phyloP scores from a whole-genome alignment of 1,140 invertebrate genomes.

The Zeugodacus cucurbitae region DNA sequence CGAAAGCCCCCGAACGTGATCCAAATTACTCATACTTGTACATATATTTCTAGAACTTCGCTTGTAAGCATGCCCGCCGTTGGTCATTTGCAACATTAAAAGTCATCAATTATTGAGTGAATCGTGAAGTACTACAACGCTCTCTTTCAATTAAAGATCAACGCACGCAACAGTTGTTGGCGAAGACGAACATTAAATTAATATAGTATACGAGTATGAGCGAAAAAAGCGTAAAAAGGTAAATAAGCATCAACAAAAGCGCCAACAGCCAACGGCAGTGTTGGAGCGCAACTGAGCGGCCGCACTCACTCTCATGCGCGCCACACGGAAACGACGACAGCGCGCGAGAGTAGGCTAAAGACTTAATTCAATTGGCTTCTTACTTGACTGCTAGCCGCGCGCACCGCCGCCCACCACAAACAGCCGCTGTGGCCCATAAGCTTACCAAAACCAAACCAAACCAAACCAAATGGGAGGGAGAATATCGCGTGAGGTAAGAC shows the following conservation, averaged over 20 bases:
- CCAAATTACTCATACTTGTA: background rate
- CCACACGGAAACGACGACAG: background rate
- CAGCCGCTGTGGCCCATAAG: background rate
- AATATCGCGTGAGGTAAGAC: background rate
- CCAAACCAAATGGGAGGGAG: background rate
- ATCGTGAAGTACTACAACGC: background rate
- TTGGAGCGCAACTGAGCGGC: background rate
- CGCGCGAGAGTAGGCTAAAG: background rate
- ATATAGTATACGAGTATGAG: background rate
- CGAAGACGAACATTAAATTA: background rate
- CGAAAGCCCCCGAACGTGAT: too few species aligned
- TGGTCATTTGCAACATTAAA: background rate
- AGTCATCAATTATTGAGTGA: background rate
- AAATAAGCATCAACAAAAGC: background rate
- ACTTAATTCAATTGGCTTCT: slow-evolving; percentile 16
- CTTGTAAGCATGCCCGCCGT: background rate
- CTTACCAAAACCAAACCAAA: too few species aligned
- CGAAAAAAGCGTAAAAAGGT: background rate
- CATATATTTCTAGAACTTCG: background rate
- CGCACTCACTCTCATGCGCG: background rate
- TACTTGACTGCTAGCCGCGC: background rate
- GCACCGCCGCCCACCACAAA: background rate
- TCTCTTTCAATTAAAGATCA: slow-evolving; percentile 31
- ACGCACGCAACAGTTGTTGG: slow-evolving; percentile 24
- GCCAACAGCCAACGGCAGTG: background rate